phyloP scores from a whole-genome alignment of 64 coral and sea anemone genomes.

The Dendronephthya gigantea region DNA sequence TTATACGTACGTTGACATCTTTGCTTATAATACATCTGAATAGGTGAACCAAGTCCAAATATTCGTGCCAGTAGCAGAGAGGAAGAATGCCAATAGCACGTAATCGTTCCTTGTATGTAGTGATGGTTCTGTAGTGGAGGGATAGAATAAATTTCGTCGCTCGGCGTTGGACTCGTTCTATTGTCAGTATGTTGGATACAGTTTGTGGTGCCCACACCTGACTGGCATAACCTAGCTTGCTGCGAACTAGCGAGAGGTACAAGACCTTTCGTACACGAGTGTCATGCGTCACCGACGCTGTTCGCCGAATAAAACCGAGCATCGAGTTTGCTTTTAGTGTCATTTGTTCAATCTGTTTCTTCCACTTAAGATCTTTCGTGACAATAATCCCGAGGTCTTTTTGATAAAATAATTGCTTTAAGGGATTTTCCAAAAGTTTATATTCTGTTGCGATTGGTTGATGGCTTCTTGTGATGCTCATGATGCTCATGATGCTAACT shows the following conservation, averaged over 20 bases:
- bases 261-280: not conserved
- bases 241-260: conserved; percentile 21
- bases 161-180: not conserved
- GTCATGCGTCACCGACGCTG: not conserved
- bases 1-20: conserved; percentile 11
- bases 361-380: conserved; percentile 26
- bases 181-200: not conserved
- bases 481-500: too few species aligned
- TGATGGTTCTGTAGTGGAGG: not conserved
- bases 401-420: conserved; percentile 16
- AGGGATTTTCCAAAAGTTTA: not conserved
- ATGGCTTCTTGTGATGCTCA: conserved; percentile 10
- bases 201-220: conserved; percentile 37
- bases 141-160: conserved; percentile 35
- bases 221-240: conserved; percentile 21
- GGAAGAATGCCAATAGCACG: not conserved
- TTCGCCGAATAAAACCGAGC: conserved; percentile 31
- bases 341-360: not conserved
- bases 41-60: not conserved
- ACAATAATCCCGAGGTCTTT: conserved; percentile 18
- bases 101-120: not conserved
- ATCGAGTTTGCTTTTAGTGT: conserved; percentile 23
- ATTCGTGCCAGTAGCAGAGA: conserved; percentile 14
- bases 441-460: conserved; percentile 7
- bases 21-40: not conserved